Evolutionary conservation across 2,888 invertebrate species (phyloP), one percentile per base, ranked within the genome.

Genomic region (Baronia brevicornis): DNA sequence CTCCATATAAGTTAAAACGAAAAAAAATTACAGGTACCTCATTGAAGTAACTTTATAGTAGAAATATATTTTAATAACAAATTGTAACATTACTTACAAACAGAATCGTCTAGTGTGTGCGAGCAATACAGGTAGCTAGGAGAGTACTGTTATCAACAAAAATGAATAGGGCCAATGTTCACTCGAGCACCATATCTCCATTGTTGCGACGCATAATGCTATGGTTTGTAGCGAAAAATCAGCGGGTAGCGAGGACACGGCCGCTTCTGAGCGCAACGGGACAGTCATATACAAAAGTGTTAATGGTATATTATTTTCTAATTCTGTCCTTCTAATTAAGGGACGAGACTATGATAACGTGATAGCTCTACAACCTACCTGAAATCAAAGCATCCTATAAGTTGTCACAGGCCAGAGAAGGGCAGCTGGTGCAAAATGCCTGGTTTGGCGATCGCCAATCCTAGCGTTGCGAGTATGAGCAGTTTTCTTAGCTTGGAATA

Each of bases 121-220:
- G 38, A 43, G 36, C 33, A 26, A 30, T 33, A 48, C 46, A 33
- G 40, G 36, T 38, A 34, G 32, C 33, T 11, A 25, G 24, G 30
- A 28, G 25, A 23, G 38, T 29, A 42, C 45, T 33, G 49, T 48
- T 40, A 39, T 17, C 35, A 38, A 50, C 51, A 60, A 48, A 51
- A 49, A 43, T 32, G 41, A 27, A 51, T 56, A 58, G 22, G 18
- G 55, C 56, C 33, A 38, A 44, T 54, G 55, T 20, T 43, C 59
- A 59, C 32, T 46, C 44, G 43, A 43, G 52, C 58, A 43, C 41
- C 37, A 20, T 44, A 43, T 40, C 34, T 34, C 46, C 29, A 48
- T 54, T 52, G 59, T 60, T 51, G 46, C 41, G 39, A 31, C 19
- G 27, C 32, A 40, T 39, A 41, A 39, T 44, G 38, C 38, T 41